A percentile compares a stretch with the other conserved stretches of the same genome.
These are phyloP conservation scores for Megastigmus dorsalis DNA, from an alignment of 2,888 invertebrate genomes.

Conservation along the genomic window DNA sequence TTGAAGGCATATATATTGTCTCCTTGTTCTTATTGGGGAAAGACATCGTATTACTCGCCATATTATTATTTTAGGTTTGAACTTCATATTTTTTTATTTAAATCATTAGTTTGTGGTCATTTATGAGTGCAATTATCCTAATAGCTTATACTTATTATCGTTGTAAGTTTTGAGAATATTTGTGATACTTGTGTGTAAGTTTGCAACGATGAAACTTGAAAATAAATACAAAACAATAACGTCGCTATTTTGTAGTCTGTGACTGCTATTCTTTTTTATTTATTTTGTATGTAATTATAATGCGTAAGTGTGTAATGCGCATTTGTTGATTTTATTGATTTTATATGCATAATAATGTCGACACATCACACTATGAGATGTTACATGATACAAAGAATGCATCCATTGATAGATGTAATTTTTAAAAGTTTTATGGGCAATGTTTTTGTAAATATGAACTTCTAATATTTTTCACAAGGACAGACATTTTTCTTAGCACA, in stretches of 20 bases:
- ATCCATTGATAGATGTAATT: constrained; percentile 29
- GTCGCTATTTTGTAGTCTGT: background rate
- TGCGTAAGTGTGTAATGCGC: constrained; percentile 29
- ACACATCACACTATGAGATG: constrained; percentile 31
- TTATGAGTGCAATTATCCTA: constrained; percentile 35
- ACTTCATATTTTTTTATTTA: background rate
- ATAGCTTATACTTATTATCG: constrained; percentile 19
- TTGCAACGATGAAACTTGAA: constrained; percentile 35
- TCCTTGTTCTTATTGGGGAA: too few relatives aligned
- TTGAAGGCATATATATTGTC: too few relatives aligned
- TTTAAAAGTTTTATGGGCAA: constrained; percentile 42
- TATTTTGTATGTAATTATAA: constrained; percentile 11
- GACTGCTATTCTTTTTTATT: constrained; percentile 36
- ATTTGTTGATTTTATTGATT: constrained; percentile 45
- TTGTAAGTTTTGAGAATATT: constrained; percentile 44
- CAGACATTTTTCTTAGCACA: constrained; percentile 45
- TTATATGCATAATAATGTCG: constrained; percentile 31
- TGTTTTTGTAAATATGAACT: constrained; percentile 52
- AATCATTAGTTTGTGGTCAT: constrained; percentile 17
- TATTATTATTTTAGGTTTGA: background rate
- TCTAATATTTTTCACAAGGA: constrained; percentile 19
- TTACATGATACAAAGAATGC: constrained; percentile 25
- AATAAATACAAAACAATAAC: constrained; percentile 33
- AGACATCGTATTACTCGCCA: background rate
- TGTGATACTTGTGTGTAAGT: constrained; percentile 55